phyloP scores from a whole-genome alignment of 1,140 invertebrate species.

The Whitmania pigra region DNA sequence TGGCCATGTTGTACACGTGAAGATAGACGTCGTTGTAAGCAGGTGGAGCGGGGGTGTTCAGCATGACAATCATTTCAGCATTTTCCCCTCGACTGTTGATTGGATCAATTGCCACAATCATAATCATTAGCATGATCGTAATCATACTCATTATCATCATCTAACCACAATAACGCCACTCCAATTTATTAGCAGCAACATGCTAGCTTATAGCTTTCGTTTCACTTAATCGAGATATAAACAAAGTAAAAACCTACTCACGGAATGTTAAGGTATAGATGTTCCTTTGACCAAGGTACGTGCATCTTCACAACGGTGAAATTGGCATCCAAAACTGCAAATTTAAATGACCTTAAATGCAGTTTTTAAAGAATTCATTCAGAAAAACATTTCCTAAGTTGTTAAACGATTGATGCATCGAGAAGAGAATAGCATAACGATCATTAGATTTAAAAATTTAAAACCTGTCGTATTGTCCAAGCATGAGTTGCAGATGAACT shows the following conservation, averaged over 20 bases:
- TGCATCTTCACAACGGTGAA: constrained; percentile 3
- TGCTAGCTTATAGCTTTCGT: not conserved
- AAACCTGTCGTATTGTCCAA: constrained; percentile 6
- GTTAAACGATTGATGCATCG: too few relatives aligned
- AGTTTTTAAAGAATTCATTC: too few relatives aligned
- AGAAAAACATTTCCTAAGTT: too few relatives aligned
- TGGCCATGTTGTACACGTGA: constrained; percentile 34
- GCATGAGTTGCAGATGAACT: constrained; percentile 17
- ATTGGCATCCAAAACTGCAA: not conserved
- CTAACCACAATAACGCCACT: not conserved
- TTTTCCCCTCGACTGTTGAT: constrained; percentile 30
- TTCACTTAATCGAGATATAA: too few relatives aligned
- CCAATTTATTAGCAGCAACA: not conserved
- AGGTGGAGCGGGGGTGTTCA: constrained; percentile 28
- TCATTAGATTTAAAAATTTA: not conserved
- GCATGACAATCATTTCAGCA: constrained; percentile 31
- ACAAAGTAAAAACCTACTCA: not conserved
- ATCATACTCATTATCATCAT: not conserved
- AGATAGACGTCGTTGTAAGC: constrained; percentile 27
- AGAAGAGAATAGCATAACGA: too few relatives aligned
- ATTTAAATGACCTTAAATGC: too few relatives aligned
- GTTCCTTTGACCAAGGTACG: not conserved
- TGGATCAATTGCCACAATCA: not conserved
- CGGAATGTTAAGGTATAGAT: not conserved
- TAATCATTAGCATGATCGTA: not conserved